These are phyloP conservation scores for Prionace glauca DNA, from an alignment of 2,797 vertebrate species.

Conservation along the genomic window DNA sequence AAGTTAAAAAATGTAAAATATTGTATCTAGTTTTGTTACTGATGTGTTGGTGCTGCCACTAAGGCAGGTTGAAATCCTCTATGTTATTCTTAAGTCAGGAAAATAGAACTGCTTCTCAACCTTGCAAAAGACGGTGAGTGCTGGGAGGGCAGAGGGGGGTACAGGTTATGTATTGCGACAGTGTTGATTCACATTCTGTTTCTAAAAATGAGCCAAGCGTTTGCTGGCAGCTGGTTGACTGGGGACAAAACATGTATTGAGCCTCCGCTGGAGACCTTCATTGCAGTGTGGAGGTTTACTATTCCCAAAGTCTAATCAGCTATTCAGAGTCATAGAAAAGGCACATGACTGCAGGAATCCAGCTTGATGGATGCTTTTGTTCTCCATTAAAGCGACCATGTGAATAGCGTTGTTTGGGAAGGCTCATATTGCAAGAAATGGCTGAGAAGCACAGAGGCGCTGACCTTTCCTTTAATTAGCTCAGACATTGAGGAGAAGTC, in stretches of 20 bases:
- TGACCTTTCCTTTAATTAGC: constrained; percentile 29
- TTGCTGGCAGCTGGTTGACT: constrained; percentile 23
- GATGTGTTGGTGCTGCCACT: background rate
- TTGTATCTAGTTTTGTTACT: background rate
- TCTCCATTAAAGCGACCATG: background rate
- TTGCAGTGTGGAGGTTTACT: constrained; percentile 43
- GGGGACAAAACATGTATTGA: constrained; percentile 31
- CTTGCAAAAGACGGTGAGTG: background rate
- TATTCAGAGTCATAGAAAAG: constrained; percentile 44
- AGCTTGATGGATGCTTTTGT: constrained; percentile 21
- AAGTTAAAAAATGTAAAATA: background rate
- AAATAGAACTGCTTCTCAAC: background rate
- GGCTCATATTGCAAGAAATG: constrained; percentile 20
- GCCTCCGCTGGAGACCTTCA: constrained; percentile 1
- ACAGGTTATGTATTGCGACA: background rate
- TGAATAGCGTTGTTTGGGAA: constrained; percentile 33
- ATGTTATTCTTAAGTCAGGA: background rate
- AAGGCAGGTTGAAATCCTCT: background rate
- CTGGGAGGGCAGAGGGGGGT: background rate
- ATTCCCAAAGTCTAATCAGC: constrained; percentile 43
- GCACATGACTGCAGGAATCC: constrained; percentile 39
- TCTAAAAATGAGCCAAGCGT: background rate
- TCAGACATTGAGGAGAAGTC: background rate
- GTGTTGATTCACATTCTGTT: background rate
- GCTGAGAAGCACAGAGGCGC: constrained; percentile 15